These are phyloP conservation scores for Tiliacea citrago DNA, from an alignment of 2,888 invertebrate genomes.

Conservation along the genomic window DNA sequence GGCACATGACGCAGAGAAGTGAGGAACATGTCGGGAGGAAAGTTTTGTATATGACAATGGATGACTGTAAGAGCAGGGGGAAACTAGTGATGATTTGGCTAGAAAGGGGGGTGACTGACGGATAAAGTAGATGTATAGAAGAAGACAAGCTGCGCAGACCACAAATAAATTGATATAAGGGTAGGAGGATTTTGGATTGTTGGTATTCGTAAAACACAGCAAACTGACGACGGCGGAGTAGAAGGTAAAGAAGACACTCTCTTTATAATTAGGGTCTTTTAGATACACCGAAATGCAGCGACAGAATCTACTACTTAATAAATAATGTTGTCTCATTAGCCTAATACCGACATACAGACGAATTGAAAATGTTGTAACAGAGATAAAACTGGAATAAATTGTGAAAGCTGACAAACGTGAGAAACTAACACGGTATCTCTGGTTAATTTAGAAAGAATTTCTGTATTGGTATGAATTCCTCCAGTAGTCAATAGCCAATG, in stretches of 20 bases:
- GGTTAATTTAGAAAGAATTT: slow-evolving; percentile 59
- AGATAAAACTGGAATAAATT: slow-evolving; percentile 66
- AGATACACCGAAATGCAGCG: slow-evolving; percentile 16
- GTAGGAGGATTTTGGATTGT: not conserved
- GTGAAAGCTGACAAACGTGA: slow-evolving; percentile 65
- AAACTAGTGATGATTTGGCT: not conserved
- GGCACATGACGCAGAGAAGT: not conserved
- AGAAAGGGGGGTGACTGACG: not conserved
- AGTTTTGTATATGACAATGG: not conserved
- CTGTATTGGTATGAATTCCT: slow-evolving; percentile 48
- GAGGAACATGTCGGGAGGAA: not conserved
- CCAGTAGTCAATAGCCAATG: slow-evolving; percentile 33
- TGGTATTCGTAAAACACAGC: not conserved
- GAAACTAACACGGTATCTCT: slow-evolving; percentile 57
- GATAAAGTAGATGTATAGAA: not conserved
- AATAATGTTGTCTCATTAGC: slow-evolving; percentile 60
- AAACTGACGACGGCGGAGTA: not conserved
- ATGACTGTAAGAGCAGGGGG: not conserved
- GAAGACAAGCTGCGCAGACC: not conserved
- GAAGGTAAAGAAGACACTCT: not conserved
- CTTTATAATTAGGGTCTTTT: slow-evolving; percentile 10
- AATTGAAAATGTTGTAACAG: slow-evolving; percentile 63
- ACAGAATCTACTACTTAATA: slow-evolving; percentile 30
- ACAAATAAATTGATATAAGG: too few species aligned
- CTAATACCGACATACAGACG: slow-evolving; percentile 40